Conservation (phyloP, 1,140 invertebrate genomes). For the Paramacrobiotus metropolitanus region DNA sequence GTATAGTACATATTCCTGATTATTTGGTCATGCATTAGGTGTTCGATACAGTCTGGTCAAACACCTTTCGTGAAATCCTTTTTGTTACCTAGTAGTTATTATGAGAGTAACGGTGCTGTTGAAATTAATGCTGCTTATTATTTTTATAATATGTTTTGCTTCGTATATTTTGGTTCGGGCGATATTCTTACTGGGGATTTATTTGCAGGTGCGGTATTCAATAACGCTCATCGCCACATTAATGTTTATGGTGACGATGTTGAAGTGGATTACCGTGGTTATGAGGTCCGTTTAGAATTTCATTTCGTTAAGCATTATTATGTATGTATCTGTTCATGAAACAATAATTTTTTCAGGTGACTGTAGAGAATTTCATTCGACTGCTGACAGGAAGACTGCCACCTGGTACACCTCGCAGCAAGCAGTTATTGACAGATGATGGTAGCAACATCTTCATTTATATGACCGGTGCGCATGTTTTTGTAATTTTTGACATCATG, state of each 20-base stretch:
- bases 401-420: conserved; percentile 73
- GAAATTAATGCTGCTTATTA: too few species aligned
- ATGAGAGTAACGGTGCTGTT: too few species aligned
- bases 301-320: background rate
- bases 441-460: conserved; percentile 93
- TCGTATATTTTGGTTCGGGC: too few species aligned
- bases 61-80: background rate
- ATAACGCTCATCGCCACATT: conserved; percentile 89
- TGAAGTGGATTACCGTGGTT: conserved; percentile 94
- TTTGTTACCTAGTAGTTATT: too few species aligned
- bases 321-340: conserved; percentile 7
- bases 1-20: too few species aligned
- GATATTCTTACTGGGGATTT: too few species aligned
- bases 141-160: too few species aligned
- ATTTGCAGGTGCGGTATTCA: conserved; percentile 58
- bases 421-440: conserved; percentile 81
- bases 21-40: too few species aligned
- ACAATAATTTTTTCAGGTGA: conserved; percentile 34
- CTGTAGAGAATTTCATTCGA: conserved; percentile 94
- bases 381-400: conserved; percentile 71
- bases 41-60: background rate
- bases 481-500: background rate
- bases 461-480: conserved; percentile 32
- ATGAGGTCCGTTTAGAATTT: conserved; percentile 42
- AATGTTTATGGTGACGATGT: conserved; percentile 99